A percentile compares a stretch with the other conserved stretches of the same genome.
Evolutionary conservation across 2,888 invertebrate species (phyloP).

Genomic region (Hirudinaria manillensis): DNA sequence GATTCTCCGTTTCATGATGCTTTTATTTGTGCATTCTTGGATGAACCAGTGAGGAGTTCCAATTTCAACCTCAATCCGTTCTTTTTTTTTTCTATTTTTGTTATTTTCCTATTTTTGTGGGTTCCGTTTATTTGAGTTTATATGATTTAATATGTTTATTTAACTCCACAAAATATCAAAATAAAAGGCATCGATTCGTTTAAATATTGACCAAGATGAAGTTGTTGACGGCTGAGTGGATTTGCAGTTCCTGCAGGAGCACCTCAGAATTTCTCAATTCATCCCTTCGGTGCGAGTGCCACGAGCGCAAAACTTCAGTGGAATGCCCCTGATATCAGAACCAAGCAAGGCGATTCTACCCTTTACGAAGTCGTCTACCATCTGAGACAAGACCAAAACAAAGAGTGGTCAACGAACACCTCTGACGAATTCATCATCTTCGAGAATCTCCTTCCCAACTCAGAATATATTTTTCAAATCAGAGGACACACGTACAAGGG

Average conservation of each 20-base stretch:
- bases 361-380: constrained; percentile 82
- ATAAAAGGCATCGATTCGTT: too few species aligned
- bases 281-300: constrained; percentile 82
- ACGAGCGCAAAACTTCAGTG: constrained; percentile 53
- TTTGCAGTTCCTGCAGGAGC: constrained; percentile 53
- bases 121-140: too few species aligned
- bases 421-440: constrained; percentile 47
- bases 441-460: constrained; percentile 73
- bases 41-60: too few species aligned
- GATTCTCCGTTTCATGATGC: too few species aligned
- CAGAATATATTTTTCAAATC: constrained; percentile 85
- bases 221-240: too few species aligned
- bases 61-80: too few species aligned
- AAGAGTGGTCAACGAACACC: constrained; percentile 48
- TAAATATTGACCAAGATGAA: too few species aligned
- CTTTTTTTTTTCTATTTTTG: too few species aligned
- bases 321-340: constrained; percentile 69
- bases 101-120: too few species aligned
- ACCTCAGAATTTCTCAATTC: constrained; percentile 58
- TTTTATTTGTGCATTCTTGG: not conserved
- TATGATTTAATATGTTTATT: too few species aligned
- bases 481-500: constrained; percentile 85
- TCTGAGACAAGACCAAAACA: constrained; percentile 59
- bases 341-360: constrained; percentile 86
- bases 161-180: too few species aligned